Percentiles rank a stretch among this genome's conserved stretches.
Conservation (phyloP, 2,797 vertebrate genomes). For the Sebastolobus altivelis region DNA sequence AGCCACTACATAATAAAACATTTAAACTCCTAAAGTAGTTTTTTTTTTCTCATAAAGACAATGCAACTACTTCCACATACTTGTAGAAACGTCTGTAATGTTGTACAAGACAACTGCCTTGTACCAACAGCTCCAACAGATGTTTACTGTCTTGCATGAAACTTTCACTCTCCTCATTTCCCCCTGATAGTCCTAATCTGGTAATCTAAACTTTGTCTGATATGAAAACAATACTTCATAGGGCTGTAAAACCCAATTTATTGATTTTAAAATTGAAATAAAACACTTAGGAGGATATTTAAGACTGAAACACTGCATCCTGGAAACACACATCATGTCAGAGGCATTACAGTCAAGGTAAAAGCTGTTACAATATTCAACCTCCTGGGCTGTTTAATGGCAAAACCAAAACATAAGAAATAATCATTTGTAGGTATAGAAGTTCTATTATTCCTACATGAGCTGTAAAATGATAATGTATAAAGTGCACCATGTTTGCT, state of each 20-base stretch:
- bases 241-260: conserved; percentile 16
- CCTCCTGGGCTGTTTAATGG: not conserved
- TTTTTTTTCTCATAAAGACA: not conserved
- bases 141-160: conserved; percentile 56
- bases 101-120: conserved; percentile 39
- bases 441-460: not conserved
- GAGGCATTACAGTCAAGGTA: not conserved
- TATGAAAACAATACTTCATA: conserved; percentile 35
- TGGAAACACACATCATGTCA: conserved; percentile 1
- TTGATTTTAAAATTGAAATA: conserved; percentile 31
- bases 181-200: conserved; percentile 28
- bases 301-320: conserved; percentile 4
- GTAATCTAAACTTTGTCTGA: conserved; percentile 38
- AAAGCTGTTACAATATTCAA: not conserved
- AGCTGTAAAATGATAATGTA: conserved; percentile 11
- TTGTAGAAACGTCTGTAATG: conserved; percentile 41
- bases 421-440: not conserved
- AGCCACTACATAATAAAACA: conserved; percentile 21
- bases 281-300: conserved; percentile 1
- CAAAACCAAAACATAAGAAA: conserved; percentile 14
- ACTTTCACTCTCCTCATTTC: conserved; percentile 41
- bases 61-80: conserved; percentile 25
- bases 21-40: not conserved
- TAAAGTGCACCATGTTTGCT: not conserved
- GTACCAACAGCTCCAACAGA: conserved; percentile 60